phyloP scores from a whole-genome alignment of 2,888 invertebrate species.

The Oscheius sp. region DNA sequence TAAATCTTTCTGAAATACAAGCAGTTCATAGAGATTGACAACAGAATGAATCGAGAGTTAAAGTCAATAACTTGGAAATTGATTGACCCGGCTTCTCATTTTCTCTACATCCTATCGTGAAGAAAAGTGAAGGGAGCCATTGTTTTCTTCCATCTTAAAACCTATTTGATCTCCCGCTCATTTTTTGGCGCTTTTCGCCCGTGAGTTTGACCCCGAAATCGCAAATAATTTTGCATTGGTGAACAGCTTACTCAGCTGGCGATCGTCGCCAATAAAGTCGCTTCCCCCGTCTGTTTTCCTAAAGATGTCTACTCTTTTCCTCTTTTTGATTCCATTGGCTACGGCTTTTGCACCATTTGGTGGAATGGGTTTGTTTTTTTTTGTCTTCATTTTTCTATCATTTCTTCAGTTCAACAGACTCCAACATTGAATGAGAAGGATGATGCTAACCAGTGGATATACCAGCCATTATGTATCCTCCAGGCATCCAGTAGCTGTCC shows the following conservation, averaged over 20 bases:
- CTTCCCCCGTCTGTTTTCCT: background rate
- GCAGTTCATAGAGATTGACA: too few species aligned
- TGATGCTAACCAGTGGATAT: background rate
- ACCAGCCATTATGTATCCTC: conserved; percentile 36
- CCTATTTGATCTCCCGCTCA: too few species aligned
- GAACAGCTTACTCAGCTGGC: conserved; percentile 12
- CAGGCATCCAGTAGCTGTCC: conserved; percentile 44
- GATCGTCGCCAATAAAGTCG: background rate
- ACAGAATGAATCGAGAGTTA: too few species aligned
- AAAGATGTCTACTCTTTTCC: background rate
- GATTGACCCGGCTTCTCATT: too few species aligned
- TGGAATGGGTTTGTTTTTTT: too few species aligned
- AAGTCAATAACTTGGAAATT: too few species aligned
- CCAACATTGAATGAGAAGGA: background rate
- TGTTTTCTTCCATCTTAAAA: too few species aligned
- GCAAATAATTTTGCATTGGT: conserved; percentile 12
- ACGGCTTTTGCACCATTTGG: too few species aligned
- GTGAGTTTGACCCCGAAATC: background rate
- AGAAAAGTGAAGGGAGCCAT: too few species aligned
- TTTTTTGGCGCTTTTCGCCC: too few species aligned
- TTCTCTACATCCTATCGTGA: too few species aligned
- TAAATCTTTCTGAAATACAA: too few species aligned
- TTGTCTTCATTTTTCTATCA: background rate
- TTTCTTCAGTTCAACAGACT: background rate
- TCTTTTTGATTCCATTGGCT: background rate